Evolutionary conservation across 2,113 vertebrate genomes (phyloP), one percentile per base, ranked within the genome.

Genomic region (Neogobius melanostomus): DNA sequence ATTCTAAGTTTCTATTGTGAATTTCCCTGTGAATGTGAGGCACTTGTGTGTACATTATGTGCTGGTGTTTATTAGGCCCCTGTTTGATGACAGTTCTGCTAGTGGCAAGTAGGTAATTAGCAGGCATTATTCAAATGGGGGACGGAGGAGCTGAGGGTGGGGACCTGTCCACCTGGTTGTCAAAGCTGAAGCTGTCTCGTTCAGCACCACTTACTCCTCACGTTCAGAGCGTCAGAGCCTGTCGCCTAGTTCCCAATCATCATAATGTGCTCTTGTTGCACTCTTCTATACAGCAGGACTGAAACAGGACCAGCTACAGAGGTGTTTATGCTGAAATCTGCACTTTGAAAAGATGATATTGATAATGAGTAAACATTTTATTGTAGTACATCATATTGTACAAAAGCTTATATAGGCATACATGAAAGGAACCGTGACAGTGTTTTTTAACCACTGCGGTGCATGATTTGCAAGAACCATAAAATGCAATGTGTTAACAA

Each of bases 121-220:
- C 90, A 91, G 90, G 88, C 88, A 92, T 92, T 92, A 92, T 91
- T 90, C 82, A 89, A 91, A 91, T 91, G 85, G 88, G 83, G 84
- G 89, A 89, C 47, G 50, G 76, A 82, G 87, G 80, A 83, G 85
- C 82, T 87, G 87, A 89, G 89, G 91, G 86, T 86, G 90, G 88
- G 86, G 84, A 92, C 89, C 89, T 84, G 85, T 91, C 89, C 91
- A 91, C 89, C 88, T 89, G 91, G 87, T 83, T 91, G 88, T 90
- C 91, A 90, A 79, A 71, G 16, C 36, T n/a, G 66, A 72, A 83
- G 78, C 83, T 74, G 11, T 88, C 87, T 87, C 77, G 74, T 84
- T 89, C 85, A 74, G 84, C 77, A 12, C 86, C 84, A 85, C 84
- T 87, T 85, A 76, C 76, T 85, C 72, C 42, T 65, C 84, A 82